phyloP scores from a whole-genome alignment of 2,888 invertebrate genomes.

The Drosophila cognata region DNA sequence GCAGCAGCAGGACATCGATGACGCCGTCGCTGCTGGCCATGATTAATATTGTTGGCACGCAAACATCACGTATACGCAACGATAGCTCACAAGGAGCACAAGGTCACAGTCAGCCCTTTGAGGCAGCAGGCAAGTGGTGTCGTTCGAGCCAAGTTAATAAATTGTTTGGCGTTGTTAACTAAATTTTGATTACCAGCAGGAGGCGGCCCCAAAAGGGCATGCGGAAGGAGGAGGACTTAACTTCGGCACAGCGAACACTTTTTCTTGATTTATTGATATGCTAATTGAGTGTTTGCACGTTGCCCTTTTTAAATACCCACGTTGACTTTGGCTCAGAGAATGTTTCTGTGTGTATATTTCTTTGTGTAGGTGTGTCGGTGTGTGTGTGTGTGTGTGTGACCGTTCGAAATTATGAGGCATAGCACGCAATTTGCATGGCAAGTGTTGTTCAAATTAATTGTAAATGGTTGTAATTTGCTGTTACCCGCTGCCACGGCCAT shows the following conservation, averaged over 20 bases:
- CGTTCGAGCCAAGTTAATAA: slow-evolving; percentile 65
- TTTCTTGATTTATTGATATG: slow-evolving; percentile 81
- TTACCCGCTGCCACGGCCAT: slow-evolving; percentile 27
- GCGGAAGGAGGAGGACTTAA: not conserved
- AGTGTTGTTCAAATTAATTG: slow-evolving; percentile 78
- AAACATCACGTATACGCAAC: slow-evolving; percentile 63
- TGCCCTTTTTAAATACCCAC: slow-evolving; percentile 56
- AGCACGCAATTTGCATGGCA: slow-evolving; percentile 78
- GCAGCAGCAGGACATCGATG: slow-evolving; percentile 28
- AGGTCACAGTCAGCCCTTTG: slow-evolving; percentile 41
- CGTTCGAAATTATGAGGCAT: slow-evolving; percentile 74
- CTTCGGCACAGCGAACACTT: slow-evolving; percentile 50
- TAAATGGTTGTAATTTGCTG: slow-evolving; percentile 78
- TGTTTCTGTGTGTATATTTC: slow-evolving; percentile 12
- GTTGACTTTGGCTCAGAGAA: slow-evolving; percentile 29
- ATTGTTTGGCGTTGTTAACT: slow-evolving; percentile 78
- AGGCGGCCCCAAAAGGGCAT: slow-evolving; percentile 2
- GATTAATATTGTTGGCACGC: slow-evolving; percentile 75
- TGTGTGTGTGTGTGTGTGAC: slow-evolving; percentile 22
- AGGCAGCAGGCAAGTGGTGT: slow-evolving; percentile 31
- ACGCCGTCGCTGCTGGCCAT: slow-evolving; percentile 40
- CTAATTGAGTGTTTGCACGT: slow-evolving; percentile 79
- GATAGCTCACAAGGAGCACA: slow-evolving; percentile 27
- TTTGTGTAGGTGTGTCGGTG: slow-evolving; percentile 4
- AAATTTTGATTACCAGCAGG: slow-evolving; percentile 69